Percentiles rank a stretch among this genome's conserved stretches.
Evolutionary conservation across 1,140 invertebrate genomes (phyloP).

Genomic region (Magallana angulata): DNA sequence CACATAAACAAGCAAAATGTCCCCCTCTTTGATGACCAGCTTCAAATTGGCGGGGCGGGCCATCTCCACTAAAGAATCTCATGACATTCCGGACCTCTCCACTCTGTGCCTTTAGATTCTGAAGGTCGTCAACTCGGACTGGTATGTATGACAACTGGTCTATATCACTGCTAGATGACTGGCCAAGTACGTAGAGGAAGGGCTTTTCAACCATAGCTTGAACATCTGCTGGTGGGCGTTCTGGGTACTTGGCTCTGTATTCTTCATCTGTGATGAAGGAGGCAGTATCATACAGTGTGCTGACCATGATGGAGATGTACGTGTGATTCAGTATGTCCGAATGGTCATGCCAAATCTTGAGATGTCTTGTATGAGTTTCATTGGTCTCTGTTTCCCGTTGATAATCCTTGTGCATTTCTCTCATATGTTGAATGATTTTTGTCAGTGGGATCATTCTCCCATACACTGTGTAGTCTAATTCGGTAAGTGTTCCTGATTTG

Average conservation of each 20-base stretch:
- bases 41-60: constrained; percentile 44
- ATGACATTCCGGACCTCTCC: neutral
- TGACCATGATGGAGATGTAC: too few species aligned
- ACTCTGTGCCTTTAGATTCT: neutral
- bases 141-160: constrained; percentile 44
- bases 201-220: constrained; percentile 40
- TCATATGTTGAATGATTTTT: neutral
- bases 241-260: neutral
- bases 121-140: constrained; percentile 10
- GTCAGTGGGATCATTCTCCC: neutral
- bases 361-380: too few species aligned
- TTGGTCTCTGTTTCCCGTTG: too few species aligned
- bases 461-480: neutral
- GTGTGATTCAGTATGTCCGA: too few species aligned
- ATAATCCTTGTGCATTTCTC: constrained; percentile 12
- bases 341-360: too few species aligned
- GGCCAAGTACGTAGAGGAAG: constrained; percentile 24
- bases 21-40: constrained; percentile 41
- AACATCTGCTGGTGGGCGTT: neutral
- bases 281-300: too few species aligned
- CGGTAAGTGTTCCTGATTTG: neutral
- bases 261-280: too few species aligned
- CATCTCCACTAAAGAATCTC: constrained; percentile 44
- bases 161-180: constrained; percentile 33
- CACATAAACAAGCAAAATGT: constrained; percentile 42